Base-by-base conservation (phyloP, 2,888 invertebrate genomes). In the Hydrotaea diabolus region DNA sequence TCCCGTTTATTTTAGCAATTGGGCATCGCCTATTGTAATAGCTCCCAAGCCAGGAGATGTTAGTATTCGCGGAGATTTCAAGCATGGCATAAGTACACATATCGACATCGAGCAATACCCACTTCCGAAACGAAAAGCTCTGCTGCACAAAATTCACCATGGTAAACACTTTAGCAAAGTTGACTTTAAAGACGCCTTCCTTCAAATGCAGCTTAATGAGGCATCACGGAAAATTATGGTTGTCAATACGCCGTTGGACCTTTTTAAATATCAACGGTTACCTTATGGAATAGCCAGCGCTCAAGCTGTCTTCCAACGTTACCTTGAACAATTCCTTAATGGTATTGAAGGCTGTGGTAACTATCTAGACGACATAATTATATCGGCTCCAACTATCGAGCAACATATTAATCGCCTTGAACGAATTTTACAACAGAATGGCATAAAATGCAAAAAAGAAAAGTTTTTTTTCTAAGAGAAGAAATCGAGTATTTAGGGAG, bases 281-380 rank as follows among this genome's bases (percentile, higher is more conserved):
- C 89, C 90, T 2, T 91, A 89, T 87, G 92, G 92, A 7, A 88
- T 91, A 19, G 87, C 89, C 7, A 90, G 91, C 17, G 88, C 89
- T 19, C 69, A 77, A 17, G 71, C 78, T 23, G 91, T 91, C 89
- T 85, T 88, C 84, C 91, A 92, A 76, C 75, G 86, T 62, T 86
- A 87, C 17, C 86, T 91, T 66, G 92, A 92, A 83, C 82, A 87
- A 57, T 75, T 90, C 26, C 80, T 92, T 11, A 79, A 79, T 64
- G 90, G 89, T 3, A 81, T 89, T 5, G 85, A 88, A 2, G 87
- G 81, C 9, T 88, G 88, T 11, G 87, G 78, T 15, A 86, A 83
- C 85, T 91, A 87, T 80, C 78, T 89, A 19, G 89, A 90, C 74
- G 90, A 88, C 73, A 87, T 88, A 73, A 87, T 74, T 80, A 86